Evolutionary conservation across 2,888 invertebrate species (phyloP).

Genomic region (Eurytoma adleriae): DNA sequence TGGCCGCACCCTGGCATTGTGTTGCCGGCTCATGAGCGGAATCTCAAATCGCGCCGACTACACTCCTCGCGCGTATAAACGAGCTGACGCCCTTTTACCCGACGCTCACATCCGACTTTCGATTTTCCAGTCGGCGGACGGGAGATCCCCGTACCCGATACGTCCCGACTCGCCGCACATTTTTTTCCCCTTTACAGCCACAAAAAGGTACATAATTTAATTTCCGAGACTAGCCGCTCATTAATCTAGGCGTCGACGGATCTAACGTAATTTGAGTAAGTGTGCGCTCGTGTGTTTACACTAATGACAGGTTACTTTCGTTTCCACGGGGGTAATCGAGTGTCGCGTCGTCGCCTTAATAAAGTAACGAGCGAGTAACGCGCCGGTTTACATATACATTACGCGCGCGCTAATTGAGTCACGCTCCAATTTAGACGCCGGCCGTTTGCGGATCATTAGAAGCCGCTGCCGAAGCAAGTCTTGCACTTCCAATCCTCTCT

Average conservation of each 20-base stretch:
- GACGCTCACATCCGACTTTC: constrained; percentile 35
- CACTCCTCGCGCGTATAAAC: neutral
- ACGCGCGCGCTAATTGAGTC: constrained; percentile 10
- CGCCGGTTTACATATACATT: neutral
- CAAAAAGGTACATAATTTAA: too few species aligned
- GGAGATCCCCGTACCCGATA: neutral
- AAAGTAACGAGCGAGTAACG: constrained; percentile 15
- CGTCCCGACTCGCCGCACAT: too few species aligned
- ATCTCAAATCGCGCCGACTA: constrained; percentile 26
- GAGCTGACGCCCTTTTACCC: constrained; percentile 37
- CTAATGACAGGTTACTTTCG: neutral
- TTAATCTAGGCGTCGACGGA: too few species aligned
- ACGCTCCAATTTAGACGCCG: constrained; percentile 10
- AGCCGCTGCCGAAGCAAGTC: too few species aligned
- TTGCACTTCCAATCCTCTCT: too few species aligned
- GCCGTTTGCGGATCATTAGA: too few species aligned
- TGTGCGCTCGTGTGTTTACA: too few species aligned
- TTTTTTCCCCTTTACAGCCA: too few species aligned
- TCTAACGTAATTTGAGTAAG: too few species aligned
- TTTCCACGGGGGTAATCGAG: neutral
- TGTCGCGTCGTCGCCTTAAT: constrained; percentile 7
- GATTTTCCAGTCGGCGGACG: constrained; percentile 11
- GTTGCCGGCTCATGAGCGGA: constrained; percentile 15
- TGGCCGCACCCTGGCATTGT: constrained; percentile 74
- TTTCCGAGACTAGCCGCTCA: too few species aligned